These are phyloP conservation scores for Aphodius granarius DNA, from an alignment of 2,888 invertebrate species.

Conservation along the genomic window DNA sequence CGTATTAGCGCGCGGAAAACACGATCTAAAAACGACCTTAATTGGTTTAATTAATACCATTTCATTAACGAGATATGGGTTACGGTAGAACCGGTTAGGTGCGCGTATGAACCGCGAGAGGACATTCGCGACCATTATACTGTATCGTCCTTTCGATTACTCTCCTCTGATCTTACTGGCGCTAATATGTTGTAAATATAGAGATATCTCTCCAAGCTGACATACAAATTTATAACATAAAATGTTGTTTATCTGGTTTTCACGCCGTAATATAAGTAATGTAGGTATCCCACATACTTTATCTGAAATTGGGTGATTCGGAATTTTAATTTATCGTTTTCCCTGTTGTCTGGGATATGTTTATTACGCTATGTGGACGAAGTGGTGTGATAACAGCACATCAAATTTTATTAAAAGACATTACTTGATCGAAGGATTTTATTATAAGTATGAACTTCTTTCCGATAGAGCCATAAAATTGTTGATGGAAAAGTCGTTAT, in stretches of 20 bases:
- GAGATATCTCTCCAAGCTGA: neutral
- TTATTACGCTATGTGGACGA: neutral
- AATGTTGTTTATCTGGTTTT: neutral
- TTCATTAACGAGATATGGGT: neutral
- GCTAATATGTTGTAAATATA: neutral
- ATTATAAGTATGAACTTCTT: neutral
- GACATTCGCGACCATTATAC: neutral
- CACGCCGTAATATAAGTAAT: neutral
- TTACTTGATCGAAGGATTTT: neutral
- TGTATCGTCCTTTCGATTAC: neutral
- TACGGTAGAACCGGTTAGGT: neutral
- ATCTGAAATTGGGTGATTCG: neutral
- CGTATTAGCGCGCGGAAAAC: neutral
- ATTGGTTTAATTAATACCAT: constrained; percentile 5
- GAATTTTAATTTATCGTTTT: neutral
- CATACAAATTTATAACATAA: neutral
- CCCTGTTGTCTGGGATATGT: neutral
- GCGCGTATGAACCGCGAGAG: neutral
- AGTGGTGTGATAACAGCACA: neutral
- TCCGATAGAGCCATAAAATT: neutral
- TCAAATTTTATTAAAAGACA: neutral
- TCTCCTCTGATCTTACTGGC: neutral
- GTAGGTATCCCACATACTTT: too few species aligned
- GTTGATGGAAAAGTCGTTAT: neutral
- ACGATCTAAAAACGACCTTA: neutral